Base-by-base conservation (phyloP, 1,140 invertebrate species). In the Drosophila ironensis region DNA sequence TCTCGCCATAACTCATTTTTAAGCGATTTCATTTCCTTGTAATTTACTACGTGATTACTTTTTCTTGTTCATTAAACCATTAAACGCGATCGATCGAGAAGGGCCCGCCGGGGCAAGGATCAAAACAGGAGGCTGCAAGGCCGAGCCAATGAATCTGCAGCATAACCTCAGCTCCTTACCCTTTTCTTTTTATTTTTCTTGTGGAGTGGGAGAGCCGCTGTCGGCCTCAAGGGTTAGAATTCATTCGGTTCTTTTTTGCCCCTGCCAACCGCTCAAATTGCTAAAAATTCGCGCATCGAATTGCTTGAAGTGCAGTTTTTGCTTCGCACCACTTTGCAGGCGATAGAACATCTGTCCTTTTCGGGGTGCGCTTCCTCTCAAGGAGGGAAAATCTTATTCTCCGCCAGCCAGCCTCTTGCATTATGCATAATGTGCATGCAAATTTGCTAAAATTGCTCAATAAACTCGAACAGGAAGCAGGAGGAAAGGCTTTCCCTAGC, bases 11-110 rank as follows among this genome's bases (percentile, higher is more conserved):
- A 81, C 76, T 81, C 77, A 81, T 81, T 74, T 75, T 81, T 81
- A 82, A 82, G 72, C 77, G 72, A 82, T 72, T 75, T 27, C 68
- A 82, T 81, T 82, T 82, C 72, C 77, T 82, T 54, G 77, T 82
- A 82, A 82, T 82, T 82, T 82, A 82, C 77, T 81, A 75, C 72
- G 76, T 81, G 77, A 81, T 81, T 81, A 81, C 76, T 75, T 81
- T 81, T 81, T 81, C 71, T 81, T 81, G 76, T 81, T 81, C 76
- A 81, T 81, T 81, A 80, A 80, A 81, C 76, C 76, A 81, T 80
- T 80, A 80, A 81, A 52, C 67, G 71, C 71, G 76, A 81, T 81
- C 77, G 76, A 81, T 81, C 72, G 78, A 38, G 53, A 57, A 46
- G 41, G 53, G 42, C 40, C 19, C 42, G 37, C 45, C 45, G 38